Conservation (phyloP, 2,888 invertebrate genomes). For the Anoncus sp. region DNA sequence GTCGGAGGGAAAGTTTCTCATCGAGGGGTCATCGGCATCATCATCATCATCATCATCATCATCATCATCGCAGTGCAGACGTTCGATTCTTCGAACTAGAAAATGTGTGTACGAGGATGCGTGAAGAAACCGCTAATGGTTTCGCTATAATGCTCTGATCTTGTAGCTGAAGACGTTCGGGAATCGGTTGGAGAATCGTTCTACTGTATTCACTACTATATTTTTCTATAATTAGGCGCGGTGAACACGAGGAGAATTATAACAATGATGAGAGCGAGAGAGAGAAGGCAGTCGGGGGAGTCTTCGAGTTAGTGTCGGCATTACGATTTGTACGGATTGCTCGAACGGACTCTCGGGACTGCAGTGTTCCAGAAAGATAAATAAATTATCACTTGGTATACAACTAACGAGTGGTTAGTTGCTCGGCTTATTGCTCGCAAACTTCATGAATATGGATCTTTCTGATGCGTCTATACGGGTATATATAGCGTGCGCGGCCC, state of each 20-base stretch:
- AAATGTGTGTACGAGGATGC: conserved; percentile 63
- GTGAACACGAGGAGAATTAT: conserved; percentile 68
- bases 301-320: conserved; percentile 37
- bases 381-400: conserved; percentile 78
- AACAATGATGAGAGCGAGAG: conserved; percentile 67
- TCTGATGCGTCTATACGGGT: conserved; percentile 55
- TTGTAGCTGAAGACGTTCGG: conserved; percentile 62
- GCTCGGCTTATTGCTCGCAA: conserved; percentile 73
- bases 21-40: conserved; percentile 62
- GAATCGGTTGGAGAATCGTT: conserved; percentile 58
- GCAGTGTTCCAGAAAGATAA: conserved; percentile 75
- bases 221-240: conserved; percentile 77
- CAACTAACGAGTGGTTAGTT: conserved; percentile 77
- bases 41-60: conserved; percentile 54
- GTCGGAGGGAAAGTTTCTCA: conserved; percentile 64
- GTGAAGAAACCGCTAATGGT: conserved; percentile 71
- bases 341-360: conserved; percentile 60
- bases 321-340: conserved; percentile 61
- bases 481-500: conserved; percentile 54
- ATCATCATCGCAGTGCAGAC: conserved; percentile 49
- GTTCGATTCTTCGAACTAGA: conserved; percentile 68
- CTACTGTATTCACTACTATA: conserved; percentile 51
- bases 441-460: conserved; percentile 76
- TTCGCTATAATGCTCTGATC: conserved; percentile 67
- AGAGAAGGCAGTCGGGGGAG: conserved; percentile 28